A percentile compares a stretch with the other conserved stretches of the same genome.
These are phyloP conservation scores for Luffia ferchaultella DNA, from an alignment of 2,888 invertebrate genomes.

Conservation along the genomic window DNA sequence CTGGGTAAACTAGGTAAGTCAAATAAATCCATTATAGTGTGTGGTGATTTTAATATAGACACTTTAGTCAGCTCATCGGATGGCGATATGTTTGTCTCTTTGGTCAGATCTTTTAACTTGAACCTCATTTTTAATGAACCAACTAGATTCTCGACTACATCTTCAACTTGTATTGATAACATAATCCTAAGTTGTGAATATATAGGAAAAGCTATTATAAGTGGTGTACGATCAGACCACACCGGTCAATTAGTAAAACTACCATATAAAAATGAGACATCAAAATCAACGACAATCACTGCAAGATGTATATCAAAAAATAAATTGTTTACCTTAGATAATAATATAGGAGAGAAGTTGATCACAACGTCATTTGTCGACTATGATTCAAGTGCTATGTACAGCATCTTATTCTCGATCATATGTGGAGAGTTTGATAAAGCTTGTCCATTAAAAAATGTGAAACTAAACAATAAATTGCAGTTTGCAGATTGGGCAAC, in stretches of 20 bases:
- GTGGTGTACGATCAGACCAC: background rate
- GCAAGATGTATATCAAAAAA: background rate
- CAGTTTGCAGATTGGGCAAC: background rate
- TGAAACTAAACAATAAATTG: background rate
- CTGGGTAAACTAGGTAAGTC: too few species aligned
- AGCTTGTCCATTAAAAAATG: background rate
- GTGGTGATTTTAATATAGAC: too few species aligned
- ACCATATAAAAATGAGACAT: background rate
- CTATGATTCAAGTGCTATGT: background rate
- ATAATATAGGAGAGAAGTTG: background rate
- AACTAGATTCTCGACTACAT: background rate
- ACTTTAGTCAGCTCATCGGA: too few species aligned
- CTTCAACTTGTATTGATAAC: background rate
- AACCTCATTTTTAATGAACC: background rate
- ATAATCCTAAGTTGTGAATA: background rate
- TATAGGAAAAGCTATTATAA: background rate
- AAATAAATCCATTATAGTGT: too few species aligned
- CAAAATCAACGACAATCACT: background rate
- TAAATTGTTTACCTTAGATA: background rate
- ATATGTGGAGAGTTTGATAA: background rate
- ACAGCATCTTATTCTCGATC: background rate
- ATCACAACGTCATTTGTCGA: background rate
- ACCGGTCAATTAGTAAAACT: background rate
- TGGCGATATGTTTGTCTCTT: too few species aligned
- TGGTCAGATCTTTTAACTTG: too few species aligned